A percentile compares a stretch with the other conserved stretches of the same genome.
These are phyloP conservation scores for Drosophila anomelani DNA, from an alignment of 2,888 invertebrate genomes.

Conservation along the genomic window DNA sequence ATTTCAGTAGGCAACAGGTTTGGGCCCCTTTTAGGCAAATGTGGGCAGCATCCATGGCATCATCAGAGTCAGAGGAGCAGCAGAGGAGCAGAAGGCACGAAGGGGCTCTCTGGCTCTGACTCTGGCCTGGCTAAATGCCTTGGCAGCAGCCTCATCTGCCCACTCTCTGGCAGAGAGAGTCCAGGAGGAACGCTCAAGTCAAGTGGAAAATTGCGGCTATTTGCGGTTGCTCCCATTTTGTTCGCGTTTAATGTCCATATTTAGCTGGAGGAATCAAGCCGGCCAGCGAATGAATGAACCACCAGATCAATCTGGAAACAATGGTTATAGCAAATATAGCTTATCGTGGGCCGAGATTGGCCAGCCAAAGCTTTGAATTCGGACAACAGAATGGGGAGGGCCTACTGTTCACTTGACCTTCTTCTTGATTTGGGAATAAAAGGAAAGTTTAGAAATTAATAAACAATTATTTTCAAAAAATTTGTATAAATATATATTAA, in stretches of 20 bases:
- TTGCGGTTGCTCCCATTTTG: slow-evolving; percentile 76
- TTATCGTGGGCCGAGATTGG: slow-evolving; percentile 31
- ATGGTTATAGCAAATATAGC: slow-evolving; percentile 43
- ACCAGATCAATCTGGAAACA: slow-evolving; percentile 44
- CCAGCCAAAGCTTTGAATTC: not conserved
- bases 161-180: slow-evolving; percentile 49
- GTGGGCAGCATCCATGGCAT: slow-evolving; percentile 62
- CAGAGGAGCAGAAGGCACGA: not conserved
- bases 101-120: not conserved
- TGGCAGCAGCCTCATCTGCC: slow-evolving; percentile 60
- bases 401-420: not conserved
- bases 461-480: not conserved
- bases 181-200: slow-evolving; percentile 69
- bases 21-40: slow-evolving; percentile 72
- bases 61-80: slow-evolving; percentile 18
- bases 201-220: slow-evolving; percentile 81
- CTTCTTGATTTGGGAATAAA: not conserved
- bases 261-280: slow-evolving; percentile 56
- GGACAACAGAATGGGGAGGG: not conserved
- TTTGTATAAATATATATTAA: no score
- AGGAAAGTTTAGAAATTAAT: not conserved
- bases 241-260: slow-evolving; percentile 75
- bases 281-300: slow-evolving; percentile 43
- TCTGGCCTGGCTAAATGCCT: slow-evolving; percentile 59
- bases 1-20: slow-evolving; percentile 81